Percentiles rank a stretch among this genome's conserved stretches.
These are phyloP conservation scores for Magallana ariakensis DNA, from an alignment of 1,140 invertebrate genomes.

Conservation along the genomic window DNA sequence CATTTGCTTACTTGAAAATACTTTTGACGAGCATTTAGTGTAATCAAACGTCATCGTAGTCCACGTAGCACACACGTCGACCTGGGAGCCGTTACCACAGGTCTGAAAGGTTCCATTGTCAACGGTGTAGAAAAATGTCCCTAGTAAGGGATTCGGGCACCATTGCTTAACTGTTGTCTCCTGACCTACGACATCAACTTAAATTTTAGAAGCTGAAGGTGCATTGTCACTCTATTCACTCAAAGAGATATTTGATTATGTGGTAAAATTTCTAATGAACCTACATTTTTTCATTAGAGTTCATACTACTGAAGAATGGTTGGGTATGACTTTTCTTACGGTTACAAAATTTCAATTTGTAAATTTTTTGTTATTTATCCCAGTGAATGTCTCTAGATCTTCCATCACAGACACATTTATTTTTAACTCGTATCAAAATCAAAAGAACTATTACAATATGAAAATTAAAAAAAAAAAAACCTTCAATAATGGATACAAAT, in stretches of 20 bases:
- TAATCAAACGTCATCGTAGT: slow-evolving; percentile 57
- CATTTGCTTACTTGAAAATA: slow-evolving; percentile 48
- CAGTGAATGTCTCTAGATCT: no score
- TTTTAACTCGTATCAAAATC: no score
- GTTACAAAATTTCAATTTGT: no score
- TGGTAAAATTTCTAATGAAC: no score
- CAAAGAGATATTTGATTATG: neutral
- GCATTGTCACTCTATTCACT: no score
- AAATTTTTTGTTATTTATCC: no score
- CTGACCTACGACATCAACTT: slow-evolving; percentile 24
- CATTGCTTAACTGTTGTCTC: slow-evolving; percentile 42
- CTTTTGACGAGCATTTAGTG: slow-evolving; percentile 44
- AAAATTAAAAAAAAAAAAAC: no score
- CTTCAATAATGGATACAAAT: neutral
- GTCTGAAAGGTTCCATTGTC: slow-evolving; percentile 36
- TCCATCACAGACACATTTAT: no score
- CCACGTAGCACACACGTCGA: slow-evolving; percentile 44
- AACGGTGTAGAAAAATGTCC: slow-evolving; percentile 45
- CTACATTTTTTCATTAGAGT: no score
- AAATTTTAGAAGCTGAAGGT: neutral
- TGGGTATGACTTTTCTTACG: no score
- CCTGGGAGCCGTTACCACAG: slow-evolving; percentile 41
- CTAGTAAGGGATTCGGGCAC: slow-evolving; percentile 46
- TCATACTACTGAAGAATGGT: no score
- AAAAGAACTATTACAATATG: no score